A percentile compares a stretch with the other conserved stretches of the same genome.
These are phyloP conservation scores for Sinotaia quadrata DNA, from an alignment of 2,888 invertebrate species.

Conservation along the genomic window DNA sequence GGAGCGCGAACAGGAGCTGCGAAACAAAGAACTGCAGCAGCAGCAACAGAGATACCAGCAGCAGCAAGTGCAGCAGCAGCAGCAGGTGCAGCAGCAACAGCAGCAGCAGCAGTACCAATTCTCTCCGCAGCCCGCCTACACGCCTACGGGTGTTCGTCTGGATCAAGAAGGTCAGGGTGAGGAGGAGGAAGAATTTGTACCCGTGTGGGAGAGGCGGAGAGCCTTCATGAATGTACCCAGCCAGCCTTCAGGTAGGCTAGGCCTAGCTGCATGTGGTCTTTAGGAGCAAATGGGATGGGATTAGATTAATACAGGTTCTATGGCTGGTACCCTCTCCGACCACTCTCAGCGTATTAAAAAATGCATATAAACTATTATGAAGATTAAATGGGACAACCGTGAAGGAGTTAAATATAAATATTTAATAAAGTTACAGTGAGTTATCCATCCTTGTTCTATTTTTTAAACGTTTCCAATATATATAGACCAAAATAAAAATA, in stretches of 20 bases:
- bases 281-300: too few species aligned
- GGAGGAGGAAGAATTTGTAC: constrained; percentile 45
- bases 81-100: constrained; percentile 28
- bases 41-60: constrained; percentile 29
- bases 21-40: constrained; percentile 12
- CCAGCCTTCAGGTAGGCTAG: constrained; percentile 20
- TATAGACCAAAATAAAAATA: too few species aligned
- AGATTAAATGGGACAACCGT: too few species aligned
- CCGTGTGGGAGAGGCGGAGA: constrained; percentile 53
- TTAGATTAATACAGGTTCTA: too few species aligned
- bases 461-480: too few species aligned
- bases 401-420: too few species aligned
- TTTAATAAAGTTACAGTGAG: too few species aligned
- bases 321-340: too few species aligned
- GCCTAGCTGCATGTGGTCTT: not conserved
- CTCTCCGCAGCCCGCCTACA: constrained; percentile 33
- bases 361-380: too few species aligned
- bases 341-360: too few species aligned
- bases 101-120: constrained; percentile 30
- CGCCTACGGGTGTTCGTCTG: constrained; percentile 32
- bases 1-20: constrained; percentile 15
- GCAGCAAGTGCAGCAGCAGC: constrained; percentile 25
- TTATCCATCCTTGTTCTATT: too few species aligned
- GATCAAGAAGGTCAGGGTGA: constrained; percentile 35
- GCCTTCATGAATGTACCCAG: constrained; percentile 37